Evolutionary conservation across 2,888 invertebrate genomes (phyloP), one percentile per base, ranked within the genome.

Genomic region (Torymus texanus): DNA sequence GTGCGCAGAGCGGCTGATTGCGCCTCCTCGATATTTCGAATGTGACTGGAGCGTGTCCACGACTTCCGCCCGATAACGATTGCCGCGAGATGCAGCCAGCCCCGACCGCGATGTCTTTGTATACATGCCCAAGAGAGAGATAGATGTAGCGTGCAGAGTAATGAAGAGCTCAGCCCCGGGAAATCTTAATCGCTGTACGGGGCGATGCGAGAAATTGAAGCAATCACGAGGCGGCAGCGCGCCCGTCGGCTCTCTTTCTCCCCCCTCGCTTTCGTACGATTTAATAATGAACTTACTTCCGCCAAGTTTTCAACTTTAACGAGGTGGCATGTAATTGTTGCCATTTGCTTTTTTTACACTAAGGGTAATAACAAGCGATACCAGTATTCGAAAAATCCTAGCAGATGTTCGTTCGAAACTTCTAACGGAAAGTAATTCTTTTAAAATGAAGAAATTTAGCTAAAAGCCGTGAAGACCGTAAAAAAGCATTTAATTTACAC

Each of bases 51-150:
- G 61, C 70, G 53, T 61, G 79, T 79, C 75, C 79, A 66, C 71
- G 75, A 79, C 79, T 79, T 79, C 79, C 79, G 79, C 71, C 24
- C 71, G 79, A 79, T 79, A 79, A 79, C 79, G 71, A 79, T 79
- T 75, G 79, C 74, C 65, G 75, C 67, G 53, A 78, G 78, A 78
- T 50, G 58, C 21, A 41, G 41, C 41, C 8, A 41, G 24, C 75
- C 50, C 24, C 50, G 18, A 13, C 11, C 67, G 13, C 58, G 50
- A n/a, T 50, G 67, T 51, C 68, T 71, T 56, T 77, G 63, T 77
- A 56, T 65, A 55, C 41, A 75, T n/a, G 62, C 41, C 62, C 21
- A 8, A 24, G 5, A 14, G 16, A n/a, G 55, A 11, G 14, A 66
- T 2, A 66, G 59, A 13, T 2, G 18, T n/a, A 55, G 12, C 50